Base-by-base conservation (phyloP, 2,797 vertebrate species). In the Diglossa cyanea region DNA sequence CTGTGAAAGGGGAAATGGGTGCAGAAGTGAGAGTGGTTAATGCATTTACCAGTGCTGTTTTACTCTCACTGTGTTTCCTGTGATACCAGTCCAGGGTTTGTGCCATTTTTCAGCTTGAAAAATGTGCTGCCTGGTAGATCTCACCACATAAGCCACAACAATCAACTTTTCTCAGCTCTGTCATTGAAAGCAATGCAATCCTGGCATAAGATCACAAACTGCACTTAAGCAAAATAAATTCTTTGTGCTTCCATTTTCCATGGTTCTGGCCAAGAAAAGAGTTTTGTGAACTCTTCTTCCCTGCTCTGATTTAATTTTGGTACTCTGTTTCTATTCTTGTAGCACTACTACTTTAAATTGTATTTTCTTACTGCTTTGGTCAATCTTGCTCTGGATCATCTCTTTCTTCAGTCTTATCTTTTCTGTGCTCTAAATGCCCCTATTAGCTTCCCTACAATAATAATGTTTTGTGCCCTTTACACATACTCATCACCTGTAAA, bases 161-260 rank as follows among this genome's bases (percentile, higher is more conserved):
- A 33, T 79, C 77, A 93, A 53, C 70, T 94, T 92, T 65, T 80
- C 58, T 87, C 50, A 88, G 37, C 71, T 66, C 47, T 20, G n/a
- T 82, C 71, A 60, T 28, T 75, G 83, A 68, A 93, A 90, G 92
- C 55, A 96, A 93, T 88, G 57, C 61, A 87, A 84, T 82, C 48
- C 76, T 95, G 89, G 93, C 73, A 72, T 73, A 96, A 96, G 92
- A 95, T 85, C 57, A 95, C 70, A 90, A 95, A 87, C 94, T 53
- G 54, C 55, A 83, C 73, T 95, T 96, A 83, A 92, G 87, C 74
- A 96, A 96, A 97, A 95, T 83, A 55, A 74, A 82, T 87, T 93
- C 48, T 83, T 82, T 67, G 44, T 90, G 88, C 53, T 95, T 95
- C 88, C 86, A 94, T 90, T 94, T 96, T 95, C 83, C 82, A 90